phyloP scores from a whole-genome alignment of 2,797 vertebrate species.

The Botia kubotai region DNA sequence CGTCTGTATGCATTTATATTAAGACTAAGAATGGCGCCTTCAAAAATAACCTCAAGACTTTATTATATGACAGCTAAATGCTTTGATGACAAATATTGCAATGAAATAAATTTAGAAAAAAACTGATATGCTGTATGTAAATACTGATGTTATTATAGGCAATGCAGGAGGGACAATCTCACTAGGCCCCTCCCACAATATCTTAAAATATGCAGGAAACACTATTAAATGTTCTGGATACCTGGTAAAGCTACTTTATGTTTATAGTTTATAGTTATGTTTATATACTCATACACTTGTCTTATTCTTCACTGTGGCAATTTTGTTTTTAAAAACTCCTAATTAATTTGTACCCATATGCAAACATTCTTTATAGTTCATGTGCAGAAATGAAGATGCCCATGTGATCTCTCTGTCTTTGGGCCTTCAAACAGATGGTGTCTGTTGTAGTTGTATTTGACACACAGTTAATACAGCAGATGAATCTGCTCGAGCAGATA shows the following conservation, averaged over 20 bases:
- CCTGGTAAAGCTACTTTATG: background rate
- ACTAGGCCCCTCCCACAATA: background rate
- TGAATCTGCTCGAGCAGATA: slow-evolving; percentile 24
- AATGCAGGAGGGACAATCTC: background rate
- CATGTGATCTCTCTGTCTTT: background rate
- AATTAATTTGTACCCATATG: background rate
- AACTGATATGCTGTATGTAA: too few relatives aligned
- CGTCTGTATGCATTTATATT: slow-evolving; percentile 1
- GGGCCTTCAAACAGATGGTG: slow-evolving; percentile 3
- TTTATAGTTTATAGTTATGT: background rate
- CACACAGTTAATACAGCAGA: slow-evolving; percentile 31
- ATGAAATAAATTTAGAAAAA: background rate
- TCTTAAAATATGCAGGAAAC: background rate
- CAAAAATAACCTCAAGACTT: slow-evolving; percentile 2
- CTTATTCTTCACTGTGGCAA: too few relatives aligned
- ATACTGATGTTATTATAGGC: background rate
- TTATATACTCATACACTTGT: background rate
- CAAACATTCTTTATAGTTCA: background rate
- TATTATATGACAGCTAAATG: slow-evolving; percentile 14
- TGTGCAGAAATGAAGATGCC: too few relatives aligned
- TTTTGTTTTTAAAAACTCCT: background rate
- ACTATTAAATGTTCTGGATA: background rate
- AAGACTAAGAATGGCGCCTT: background rate
- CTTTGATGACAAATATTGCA: slow-evolving; percentile 17
- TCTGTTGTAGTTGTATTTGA: slow-evolving; percentile 31